phyloP scores from a whole-genome alignment of 92 coral and sea anemone species.

The Galaxea fascicularis region DNA sequence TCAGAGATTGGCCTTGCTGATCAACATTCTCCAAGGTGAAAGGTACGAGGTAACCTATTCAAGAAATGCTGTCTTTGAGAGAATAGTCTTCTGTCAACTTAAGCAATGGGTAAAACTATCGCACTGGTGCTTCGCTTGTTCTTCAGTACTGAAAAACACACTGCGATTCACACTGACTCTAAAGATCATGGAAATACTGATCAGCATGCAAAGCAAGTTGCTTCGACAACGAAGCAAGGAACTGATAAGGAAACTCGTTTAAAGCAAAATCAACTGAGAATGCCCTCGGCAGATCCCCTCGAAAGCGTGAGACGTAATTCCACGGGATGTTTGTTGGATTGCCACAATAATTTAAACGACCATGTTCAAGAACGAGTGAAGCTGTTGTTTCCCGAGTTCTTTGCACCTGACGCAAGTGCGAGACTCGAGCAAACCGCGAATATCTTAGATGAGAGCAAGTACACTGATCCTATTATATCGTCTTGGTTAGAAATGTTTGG shows the following conservation, averaged over 20 bases:
- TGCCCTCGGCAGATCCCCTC: neutral
- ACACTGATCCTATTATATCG: neutral
- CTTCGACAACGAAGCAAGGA: neutral
- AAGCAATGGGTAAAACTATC: constrained; percentile 5
- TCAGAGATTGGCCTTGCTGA: neutral
- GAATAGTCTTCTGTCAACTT: neutral
- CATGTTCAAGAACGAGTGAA: neutral
- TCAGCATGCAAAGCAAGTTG: neutral
- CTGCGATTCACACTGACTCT: neutral
- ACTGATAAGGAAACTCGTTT: too few species aligned
- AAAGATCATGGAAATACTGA: neutral
- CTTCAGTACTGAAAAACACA: neutral
- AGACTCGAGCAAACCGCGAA: neutral
- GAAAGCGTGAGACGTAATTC: neutral
- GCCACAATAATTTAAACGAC: neutral
- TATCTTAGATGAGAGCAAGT: neutral
- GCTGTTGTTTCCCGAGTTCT: constrained; percentile 10
- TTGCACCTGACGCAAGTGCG: neutral
- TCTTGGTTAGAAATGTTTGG: constrained; percentile 17
- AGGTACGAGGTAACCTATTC: neutral
- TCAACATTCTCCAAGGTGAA: neutral
- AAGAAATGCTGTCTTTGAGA: neutral
- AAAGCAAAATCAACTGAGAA: neutral
- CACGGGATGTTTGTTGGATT: neutral
- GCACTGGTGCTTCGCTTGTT: neutral